phyloP scores from a whole-genome alignment of 2,797 vertebrate genomes.

The Tragelaphus eurycerus region DNA sequence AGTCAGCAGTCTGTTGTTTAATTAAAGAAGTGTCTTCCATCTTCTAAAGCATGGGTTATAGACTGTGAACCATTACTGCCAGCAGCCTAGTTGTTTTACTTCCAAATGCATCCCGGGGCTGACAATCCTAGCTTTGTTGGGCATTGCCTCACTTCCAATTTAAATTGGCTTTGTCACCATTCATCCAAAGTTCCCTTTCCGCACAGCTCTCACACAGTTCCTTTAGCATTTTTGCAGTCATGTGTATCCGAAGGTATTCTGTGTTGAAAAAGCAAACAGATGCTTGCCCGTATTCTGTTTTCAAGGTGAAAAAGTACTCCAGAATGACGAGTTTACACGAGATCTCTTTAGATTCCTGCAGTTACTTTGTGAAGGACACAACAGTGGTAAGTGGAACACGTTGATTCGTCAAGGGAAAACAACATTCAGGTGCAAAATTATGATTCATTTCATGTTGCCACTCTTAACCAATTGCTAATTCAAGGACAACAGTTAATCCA shows the following conservation, averaged over 20 bases:
- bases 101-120: conserved; percentile 75
- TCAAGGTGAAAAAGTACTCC: conserved; percentile 98
- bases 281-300: conserved; percentile 74
- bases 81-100: conserved; percentile 66
- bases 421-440: neutral
- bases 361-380: conserved; percentile 98
- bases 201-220: conserved; percentile 74
- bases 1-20: conserved; percentile 71
- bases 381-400: conserved; percentile 89
- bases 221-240: conserved; percentile 68
- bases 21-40: conserved; percentile 70
- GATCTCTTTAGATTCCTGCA: conserved; percentile 99
- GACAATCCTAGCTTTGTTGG: conserved; percentile 75
- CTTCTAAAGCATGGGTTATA: conserved; percentile 79
- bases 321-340: conserved; percentile 97
- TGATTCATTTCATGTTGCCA: neutral
- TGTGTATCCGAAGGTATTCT: conserved; percentile 68
- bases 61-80: conserved; percentile 73
- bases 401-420: conserved; percentile 2
- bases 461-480: neutral
- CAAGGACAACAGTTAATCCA: neutral
- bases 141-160: conserved; percentile 16
- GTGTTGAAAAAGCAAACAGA: conserved; percentile 42
- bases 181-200: conserved; percentile 31
- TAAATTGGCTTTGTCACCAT: conserved; percentile 79